Percentiles rank a stretch among this genome's conserved stretches.
Conservation (phyloP, 2,113 vertebrate species). For the Cynoglossus semilaevis region DNA sequence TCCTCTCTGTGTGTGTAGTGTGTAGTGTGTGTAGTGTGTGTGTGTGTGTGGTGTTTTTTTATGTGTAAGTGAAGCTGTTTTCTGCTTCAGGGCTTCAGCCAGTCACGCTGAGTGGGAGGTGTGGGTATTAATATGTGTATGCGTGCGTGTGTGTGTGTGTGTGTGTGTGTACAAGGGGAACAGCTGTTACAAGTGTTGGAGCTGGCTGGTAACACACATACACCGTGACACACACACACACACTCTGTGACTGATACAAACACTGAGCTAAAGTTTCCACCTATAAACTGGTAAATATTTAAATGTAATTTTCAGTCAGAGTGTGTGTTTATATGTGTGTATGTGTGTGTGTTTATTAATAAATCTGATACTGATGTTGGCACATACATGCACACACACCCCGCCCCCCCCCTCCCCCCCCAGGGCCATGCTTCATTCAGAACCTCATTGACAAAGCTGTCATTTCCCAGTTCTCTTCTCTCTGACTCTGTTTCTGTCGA, state of each 20-base stretch:
- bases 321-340: conserved; percentile 10
- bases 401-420: neutral
- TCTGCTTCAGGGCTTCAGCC: conserved; percentile 45
- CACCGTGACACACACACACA: conserved; percentile 7
- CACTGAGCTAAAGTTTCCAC: conserved; percentile 39
- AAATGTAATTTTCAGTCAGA: conserved; percentile 49
- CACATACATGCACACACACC: conserved; percentile 3
- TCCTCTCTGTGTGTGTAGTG: conserved; percentile 14
- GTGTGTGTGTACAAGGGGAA: conserved; percentile 32
- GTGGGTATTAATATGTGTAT: conserved; percentile 50
- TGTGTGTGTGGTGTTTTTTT: conserved; percentile 35
- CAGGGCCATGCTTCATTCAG: neutral
- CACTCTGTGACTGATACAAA: conserved; percentile 3
- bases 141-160: conserved; percentile 19
- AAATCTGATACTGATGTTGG: neutral
- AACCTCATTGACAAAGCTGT: neutral
- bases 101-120: conserved; percentile 51
- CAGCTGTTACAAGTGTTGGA: conserved; percentile 42
- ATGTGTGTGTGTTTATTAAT: neutral
- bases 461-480: neutral
- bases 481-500: neutral
- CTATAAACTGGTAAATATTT: conserved; percentile 56
- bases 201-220: conserved; percentile 16
- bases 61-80: conserved; percentile 47
- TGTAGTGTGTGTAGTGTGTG: conserved; percentile 25